phyloP scores from a whole-genome alignment of 1,140 invertebrate genomes.

The Zaprionus camerounensis region DNA sequence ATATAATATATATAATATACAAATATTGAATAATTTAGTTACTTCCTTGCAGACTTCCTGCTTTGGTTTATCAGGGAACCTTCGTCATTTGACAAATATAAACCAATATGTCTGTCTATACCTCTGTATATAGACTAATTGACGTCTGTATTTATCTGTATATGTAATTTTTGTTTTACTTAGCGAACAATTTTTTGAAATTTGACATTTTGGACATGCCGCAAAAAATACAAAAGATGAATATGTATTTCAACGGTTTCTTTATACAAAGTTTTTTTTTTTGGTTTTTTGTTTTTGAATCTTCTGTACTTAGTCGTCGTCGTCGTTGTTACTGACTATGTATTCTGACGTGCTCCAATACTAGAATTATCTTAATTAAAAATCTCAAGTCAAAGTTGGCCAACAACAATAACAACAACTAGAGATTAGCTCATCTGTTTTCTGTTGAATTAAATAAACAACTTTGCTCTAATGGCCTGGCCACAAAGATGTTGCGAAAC shows the following conservation, averaged over 20 bases:
- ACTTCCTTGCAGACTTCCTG: not conserved
- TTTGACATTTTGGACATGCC: slow-evolving; percentile 66
- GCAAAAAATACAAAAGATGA: slow-evolving; percentile 38
- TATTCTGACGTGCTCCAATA: slow-evolving; percentile 20
- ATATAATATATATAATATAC: too few species aligned
- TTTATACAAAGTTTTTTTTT: slow-evolving; percentile 5
- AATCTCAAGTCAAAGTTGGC: slow-evolving; percentile 76
- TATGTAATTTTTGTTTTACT: slow-evolving; percentile 5
- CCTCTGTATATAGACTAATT: slow-evolving; percentile 74
- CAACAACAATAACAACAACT: slow-evolving; percentile 29
- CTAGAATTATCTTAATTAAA: slow-evolving; percentile 80
- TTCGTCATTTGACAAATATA: slow-evolving; percentile 4
- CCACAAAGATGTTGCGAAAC: not conserved
- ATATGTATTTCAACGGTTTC: slow-evolving; percentile 18
- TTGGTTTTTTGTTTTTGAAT: slow-evolving; percentile 14
- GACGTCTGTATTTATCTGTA: slow-evolving; percentile 70
- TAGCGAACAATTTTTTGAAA: slow-evolving; percentile 35
- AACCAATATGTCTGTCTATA: not conserved
- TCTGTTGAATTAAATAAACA: slow-evolving; percentile 72
- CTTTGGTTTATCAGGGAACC: not conserved
- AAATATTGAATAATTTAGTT: not conserved
- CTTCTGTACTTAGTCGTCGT: slow-evolving; percentile 29
- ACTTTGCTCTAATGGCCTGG: slow-evolving; percentile 10
- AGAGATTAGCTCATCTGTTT: slow-evolving; percentile 75
- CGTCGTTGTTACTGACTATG: not conserved